Percentiles rank a stretch among this genome's conserved stretches.
These are phyloP conservation scores for Knipowitschia caucasica DNA, from an alignment of 2,797 vertebrate species.

Conservation along the genomic window DNA sequence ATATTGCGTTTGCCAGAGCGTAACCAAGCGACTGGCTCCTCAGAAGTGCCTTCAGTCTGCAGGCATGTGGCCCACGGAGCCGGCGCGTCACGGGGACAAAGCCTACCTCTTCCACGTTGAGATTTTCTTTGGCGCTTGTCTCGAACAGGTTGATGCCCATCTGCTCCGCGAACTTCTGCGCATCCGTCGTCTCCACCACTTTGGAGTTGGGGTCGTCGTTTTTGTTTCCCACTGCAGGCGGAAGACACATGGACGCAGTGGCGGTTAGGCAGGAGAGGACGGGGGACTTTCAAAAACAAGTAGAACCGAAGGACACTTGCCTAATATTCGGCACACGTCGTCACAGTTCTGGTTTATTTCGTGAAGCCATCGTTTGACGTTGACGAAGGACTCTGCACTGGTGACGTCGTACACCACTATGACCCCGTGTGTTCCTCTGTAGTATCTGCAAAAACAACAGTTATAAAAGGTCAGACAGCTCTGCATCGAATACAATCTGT, in stretches of 20 bases:
- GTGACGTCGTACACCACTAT: conserved; percentile 98
- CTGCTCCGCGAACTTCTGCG: conserved; percentile 97
- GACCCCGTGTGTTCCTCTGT: conserved; percentile 96
- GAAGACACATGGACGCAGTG: background rate
- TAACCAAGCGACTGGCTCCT: too few relatives aligned
- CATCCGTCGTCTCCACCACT: conserved; percentile 97
- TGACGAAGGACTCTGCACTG: conserved; percentile 97
- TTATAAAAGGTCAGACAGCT: conserved; percentile 17
- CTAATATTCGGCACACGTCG: conserved; percentile 97
- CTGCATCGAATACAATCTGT: background rate
- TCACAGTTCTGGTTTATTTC: conserved; percentile 99
- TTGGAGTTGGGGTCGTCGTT: conserved; percentile 96
- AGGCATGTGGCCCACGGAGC: conserved; percentile 7
- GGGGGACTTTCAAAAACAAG: background rate
- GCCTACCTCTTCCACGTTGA: conserved; percentile 95
- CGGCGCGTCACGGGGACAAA: background rate
- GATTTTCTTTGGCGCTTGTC: conserved; percentile 98
- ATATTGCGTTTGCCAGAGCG: background rate
- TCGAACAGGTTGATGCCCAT: conserved; percentile 98
- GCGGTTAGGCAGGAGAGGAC: background rate
- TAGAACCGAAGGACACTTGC: conserved; percentile 77
- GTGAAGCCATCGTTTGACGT: conserved; percentile 98
- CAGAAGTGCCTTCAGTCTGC: background rate
- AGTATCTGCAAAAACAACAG: conserved; percentile 80
- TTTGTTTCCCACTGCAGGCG: conserved; percentile 91